Evolutionary conservation across 2,888 invertebrate genomes (phyloP).

Genomic region (Polylopha cassiicola): DNA sequence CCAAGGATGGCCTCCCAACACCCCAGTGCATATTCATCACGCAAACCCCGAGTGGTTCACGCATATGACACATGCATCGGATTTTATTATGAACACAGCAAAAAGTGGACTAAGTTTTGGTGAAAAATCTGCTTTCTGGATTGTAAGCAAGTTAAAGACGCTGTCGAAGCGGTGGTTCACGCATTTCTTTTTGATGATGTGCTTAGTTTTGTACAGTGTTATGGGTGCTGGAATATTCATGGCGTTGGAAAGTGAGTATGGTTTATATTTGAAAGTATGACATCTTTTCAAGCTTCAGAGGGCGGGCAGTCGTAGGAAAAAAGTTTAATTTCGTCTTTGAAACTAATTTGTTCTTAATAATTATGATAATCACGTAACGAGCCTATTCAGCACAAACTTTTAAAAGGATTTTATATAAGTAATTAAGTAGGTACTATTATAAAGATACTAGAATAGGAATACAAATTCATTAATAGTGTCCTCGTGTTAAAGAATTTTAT

Average conservation of each 20-base stretch:
- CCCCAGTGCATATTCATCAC: constrained; percentile 55
- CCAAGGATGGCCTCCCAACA: constrained; percentile 47
- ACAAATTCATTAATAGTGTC: no score
- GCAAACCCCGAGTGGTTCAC: constrained; percentile 56
- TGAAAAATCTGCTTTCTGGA: constrained; percentile 88
- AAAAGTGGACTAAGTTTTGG: constrained; percentile 90
- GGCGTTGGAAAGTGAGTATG: constrained; percentile 83
- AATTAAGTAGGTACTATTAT: no score
- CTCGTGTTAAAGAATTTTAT: no score
- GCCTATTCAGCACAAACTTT: no score
- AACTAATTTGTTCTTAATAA: no score
- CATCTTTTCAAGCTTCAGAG: no score
- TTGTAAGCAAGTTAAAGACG: constrained; percentile 85
- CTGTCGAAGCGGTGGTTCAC: constrained; percentile 92
- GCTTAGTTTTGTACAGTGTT: constrained; percentile 86
- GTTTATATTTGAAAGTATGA: not conserved
- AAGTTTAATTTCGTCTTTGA: no score
- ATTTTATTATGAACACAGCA: constrained; percentile 83
- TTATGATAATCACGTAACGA: no score
- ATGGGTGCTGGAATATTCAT: constrained; percentile 89
- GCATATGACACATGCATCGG: constrained; percentile 81
- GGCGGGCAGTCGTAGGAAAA: no score
- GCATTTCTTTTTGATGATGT: constrained; percentile 88
- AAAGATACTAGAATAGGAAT: no score
- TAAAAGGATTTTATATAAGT: no score